Conservation (phyloP, 2,113 vertebrate genomes). For the Tympanuchus pallidicinctus region DNA sequence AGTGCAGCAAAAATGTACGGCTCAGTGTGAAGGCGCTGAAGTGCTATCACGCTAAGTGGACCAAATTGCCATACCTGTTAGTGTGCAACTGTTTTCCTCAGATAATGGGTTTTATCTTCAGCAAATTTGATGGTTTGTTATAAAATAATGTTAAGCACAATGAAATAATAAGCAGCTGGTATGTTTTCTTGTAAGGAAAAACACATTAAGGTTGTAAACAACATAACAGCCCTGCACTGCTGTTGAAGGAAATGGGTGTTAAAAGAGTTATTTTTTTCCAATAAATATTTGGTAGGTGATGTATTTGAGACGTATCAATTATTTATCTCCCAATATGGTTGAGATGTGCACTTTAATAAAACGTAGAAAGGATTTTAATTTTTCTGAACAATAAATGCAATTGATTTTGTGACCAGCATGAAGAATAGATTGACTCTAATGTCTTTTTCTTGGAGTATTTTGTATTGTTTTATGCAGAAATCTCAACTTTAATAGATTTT, state of each 20-base stretch:
- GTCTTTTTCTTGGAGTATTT: constrained; percentile 38
- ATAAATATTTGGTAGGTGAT: constrained; percentile 66
- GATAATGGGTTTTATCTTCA: constrained; percentile 12
- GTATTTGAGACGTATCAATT: constrained; percentile 55
- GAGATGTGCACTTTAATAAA: constrained; percentile 70
- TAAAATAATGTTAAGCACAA: constrained; percentile 60
- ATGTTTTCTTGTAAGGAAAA: constrained; percentile 2
- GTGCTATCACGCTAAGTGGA: neutral
- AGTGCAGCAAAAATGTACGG: neutral
- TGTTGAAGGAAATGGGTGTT: constrained; percentile 50
- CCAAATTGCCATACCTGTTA: constrained; percentile 6
- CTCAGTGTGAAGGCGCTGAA: neutral
- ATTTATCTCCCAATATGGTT: constrained; percentile 40
- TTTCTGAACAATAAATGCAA: constrained; percentile 66
- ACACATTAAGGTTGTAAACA: constrained; percentile 1
- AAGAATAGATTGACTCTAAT: constrained; percentile 64
- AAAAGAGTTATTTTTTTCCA: constrained; percentile 42
- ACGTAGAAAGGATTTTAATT: constrained; percentile 70
- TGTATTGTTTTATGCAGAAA: constrained; percentile 44
- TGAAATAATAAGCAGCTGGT: constrained; percentile 22
- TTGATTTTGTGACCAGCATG: constrained; percentile 71
- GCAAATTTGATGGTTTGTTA: constrained; percentile 11
- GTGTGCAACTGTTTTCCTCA: neutral
- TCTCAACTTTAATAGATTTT: constrained; percentile 36
- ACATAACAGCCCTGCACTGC: neutral